phyloP scores from a whole-genome alignment of 2,888 invertebrate genomes.

The Cosmorhoe ocellata region DNA sequence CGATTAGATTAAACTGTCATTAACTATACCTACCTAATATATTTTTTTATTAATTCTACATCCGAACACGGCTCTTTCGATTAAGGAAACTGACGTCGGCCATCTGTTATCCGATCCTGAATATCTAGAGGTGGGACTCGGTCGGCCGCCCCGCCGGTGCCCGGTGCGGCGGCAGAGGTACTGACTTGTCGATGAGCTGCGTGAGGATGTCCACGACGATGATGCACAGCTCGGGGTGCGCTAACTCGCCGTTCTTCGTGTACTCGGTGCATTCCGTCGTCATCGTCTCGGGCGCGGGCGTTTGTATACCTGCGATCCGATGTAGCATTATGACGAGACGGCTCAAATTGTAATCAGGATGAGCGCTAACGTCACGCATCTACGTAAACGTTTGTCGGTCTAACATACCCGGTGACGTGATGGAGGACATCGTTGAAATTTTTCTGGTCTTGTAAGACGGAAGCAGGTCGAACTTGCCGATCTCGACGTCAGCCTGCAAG shows the following conservation, averaged over 20 bases:
- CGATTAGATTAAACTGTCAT: too few species aligned
- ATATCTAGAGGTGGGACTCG: too few species aligned
- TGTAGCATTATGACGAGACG: neutral
- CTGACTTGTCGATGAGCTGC: slow-evolving; percentile 81
- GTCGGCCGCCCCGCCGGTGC: too few species aligned
- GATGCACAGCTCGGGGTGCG: slow-evolving; percentile 82
- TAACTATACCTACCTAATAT: too few species aligned
- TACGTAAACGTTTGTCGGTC: too few species aligned
- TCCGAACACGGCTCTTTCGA: too few species aligned
- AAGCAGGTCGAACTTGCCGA: slow-evolving; percentile 60
- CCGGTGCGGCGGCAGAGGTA: neutral
- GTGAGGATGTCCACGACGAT: slow-evolving; percentile 83
- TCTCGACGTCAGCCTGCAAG: slow-evolving; percentile 83
- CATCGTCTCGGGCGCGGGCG: slow-evolving; percentile 44
- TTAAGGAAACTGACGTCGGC: too few species aligned
- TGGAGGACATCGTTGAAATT: slow-evolving; percentile 47
- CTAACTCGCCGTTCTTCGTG: slow-evolving; percentile 64
- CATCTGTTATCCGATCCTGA: too few species aligned
- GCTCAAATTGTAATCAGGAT: too few species aligned
- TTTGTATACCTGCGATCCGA: slow-evolving; percentile 42
- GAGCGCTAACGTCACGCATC: too few species aligned
- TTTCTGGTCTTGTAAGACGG: slow-evolving; percentile 49
- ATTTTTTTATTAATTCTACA: too few species aligned
- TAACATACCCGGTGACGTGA: slow-evolving; percentile 52
- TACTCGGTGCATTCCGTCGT: slow-evolving; percentile 52